Percentiles rank a stretch among this genome's conserved stretches.
Conservation (phyloP, 2,888 invertebrate genomes). For the Diarsia rubi region DNA sequence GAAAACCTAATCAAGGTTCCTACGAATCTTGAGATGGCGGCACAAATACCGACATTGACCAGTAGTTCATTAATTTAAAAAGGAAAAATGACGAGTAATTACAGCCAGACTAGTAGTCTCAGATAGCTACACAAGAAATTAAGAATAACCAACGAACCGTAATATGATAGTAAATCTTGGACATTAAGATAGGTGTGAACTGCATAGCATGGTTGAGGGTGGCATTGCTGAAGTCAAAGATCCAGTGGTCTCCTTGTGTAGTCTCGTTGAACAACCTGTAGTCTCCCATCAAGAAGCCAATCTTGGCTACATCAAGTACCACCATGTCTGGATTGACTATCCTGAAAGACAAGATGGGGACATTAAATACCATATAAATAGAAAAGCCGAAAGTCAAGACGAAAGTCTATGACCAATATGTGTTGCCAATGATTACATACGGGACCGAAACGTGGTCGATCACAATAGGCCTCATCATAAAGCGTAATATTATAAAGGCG, state of each 20-base stretch:
- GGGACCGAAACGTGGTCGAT: too few relatives aligned
- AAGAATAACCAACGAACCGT: constrained; percentile 46
- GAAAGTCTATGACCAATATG: too few relatives aligned
- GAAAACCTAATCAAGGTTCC: background rate
- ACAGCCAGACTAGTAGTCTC: background rate
- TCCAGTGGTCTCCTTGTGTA: constrained; percentile 77
- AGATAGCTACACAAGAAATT: background rate
- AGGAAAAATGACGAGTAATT: background rate
- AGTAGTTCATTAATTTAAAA: background rate
- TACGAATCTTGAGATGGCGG: background rate
- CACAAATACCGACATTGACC: background rate
- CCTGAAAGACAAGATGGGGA: constrained; percentile 23
- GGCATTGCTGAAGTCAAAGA: constrained; percentile 79
- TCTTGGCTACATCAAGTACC: constrained; percentile 60
- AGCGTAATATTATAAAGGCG: too few relatives aligned
- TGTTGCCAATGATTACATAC: too few relatives aligned
- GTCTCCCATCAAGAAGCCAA: constrained; percentile 73
- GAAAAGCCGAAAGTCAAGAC: too few relatives aligned
- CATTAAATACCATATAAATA: background rate
- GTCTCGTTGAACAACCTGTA: constrained; percentile 80
- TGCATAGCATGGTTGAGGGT: constrained; percentile 64
- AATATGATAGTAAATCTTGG: constrained; percentile 58
- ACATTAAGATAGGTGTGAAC: constrained; percentile 47
- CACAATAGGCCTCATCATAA: too few relatives aligned
- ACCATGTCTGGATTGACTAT: constrained; percentile 54